Evolutionary conservation across 2,113 vertebrate genomes (phyloP), one percentile per base, ranked within the genome.

Genomic region (Bos indicus): DNA sequence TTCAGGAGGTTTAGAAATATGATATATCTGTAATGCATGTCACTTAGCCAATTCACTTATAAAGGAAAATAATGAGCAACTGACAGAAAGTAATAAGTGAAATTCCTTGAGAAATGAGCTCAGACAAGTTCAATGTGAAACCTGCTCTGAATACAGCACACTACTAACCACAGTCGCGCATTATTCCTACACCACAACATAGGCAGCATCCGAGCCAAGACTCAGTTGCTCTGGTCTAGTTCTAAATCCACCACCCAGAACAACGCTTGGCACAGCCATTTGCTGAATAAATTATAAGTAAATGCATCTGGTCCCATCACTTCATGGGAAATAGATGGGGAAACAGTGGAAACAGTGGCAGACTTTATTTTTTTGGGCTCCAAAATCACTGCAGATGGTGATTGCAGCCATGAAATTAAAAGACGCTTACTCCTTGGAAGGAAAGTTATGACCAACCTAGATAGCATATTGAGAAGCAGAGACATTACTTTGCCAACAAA

Each of bases 31-130:
- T 82, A 90, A 91, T 97, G 62, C 43, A 84, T 90, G 89, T 81
- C 94, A 97, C 91, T 98, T 97, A 91, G 78, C 52, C 51, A 97
- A 82, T 91, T 97, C 82, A 93, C 89, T 98, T 98, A 67, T 82
- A 80, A 96, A 96, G 74, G 64, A 94, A 93, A 97, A 71, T 91
- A 97, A 96, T 91, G 89, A 96, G 48, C 83, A 94, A 90, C 62
- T 88, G 97, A 30, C 71, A 97, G 90, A 87, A 88, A n/a, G 46
- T 48, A 89, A 94, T 94, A 90, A 95, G 77, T 93, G 86, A 91
- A 97, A 96, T 96, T 93, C 86, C 51, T 83, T 2, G 2, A 96
- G 77, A 97, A 95, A 89, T 93, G 57, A 97, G 81, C 88, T 97
- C 74, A 40, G 43, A 82, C 52, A 78, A 78, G 78, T 87, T 95